phyloP scores from a whole-genome alignment of 2,797 vertebrate species.

The Ambastaia sidthimunki region DNA sequence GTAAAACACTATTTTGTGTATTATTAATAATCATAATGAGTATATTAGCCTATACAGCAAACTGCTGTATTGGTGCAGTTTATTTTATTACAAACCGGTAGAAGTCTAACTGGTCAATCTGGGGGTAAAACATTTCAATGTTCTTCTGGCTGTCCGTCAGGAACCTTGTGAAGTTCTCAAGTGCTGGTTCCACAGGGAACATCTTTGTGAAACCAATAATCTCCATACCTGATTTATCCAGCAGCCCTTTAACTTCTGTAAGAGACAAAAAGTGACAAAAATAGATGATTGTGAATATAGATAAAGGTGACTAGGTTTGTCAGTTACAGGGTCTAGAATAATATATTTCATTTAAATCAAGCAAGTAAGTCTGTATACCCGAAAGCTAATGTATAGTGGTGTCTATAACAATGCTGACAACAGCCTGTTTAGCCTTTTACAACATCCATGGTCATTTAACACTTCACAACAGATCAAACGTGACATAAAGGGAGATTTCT shows the following conservation, averaged over 20 bases:
- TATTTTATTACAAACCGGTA: slow-evolving; percentile 82
- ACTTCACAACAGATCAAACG: neutral
- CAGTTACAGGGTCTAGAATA: neutral
- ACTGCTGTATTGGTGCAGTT: neutral
- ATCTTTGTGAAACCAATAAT: slow-evolving; percentile 78
- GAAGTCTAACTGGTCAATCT: slow-evolving; percentile 88
- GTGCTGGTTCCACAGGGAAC: slow-evolving; percentile 80
- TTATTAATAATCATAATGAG: neutral
- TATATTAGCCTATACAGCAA: neutral
- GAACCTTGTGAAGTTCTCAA: slow-evolving; percentile 80
- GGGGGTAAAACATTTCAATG: slow-evolving; percentile 79
- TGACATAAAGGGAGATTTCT: neutral
- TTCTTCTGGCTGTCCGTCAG: slow-evolving; percentile 80
- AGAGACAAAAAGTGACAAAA: slow-evolving; percentile 58
- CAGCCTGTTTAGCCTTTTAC: neutral
- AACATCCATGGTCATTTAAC: neutral
- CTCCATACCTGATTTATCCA: slow-evolving; percentile 84
- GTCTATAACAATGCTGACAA: neutral
- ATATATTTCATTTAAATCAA: neutral
- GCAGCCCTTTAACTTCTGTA: slow-evolving; percentile 83
- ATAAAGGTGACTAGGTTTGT: too few species aligned
- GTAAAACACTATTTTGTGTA: neutral
- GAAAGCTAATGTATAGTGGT: too few species aligned
- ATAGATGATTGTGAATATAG: neutral
- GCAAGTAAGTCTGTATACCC: neutral